Conservation (phyloP, 2,888 invertebrate genomes). For the Cerceris ruficornis region DNA sequence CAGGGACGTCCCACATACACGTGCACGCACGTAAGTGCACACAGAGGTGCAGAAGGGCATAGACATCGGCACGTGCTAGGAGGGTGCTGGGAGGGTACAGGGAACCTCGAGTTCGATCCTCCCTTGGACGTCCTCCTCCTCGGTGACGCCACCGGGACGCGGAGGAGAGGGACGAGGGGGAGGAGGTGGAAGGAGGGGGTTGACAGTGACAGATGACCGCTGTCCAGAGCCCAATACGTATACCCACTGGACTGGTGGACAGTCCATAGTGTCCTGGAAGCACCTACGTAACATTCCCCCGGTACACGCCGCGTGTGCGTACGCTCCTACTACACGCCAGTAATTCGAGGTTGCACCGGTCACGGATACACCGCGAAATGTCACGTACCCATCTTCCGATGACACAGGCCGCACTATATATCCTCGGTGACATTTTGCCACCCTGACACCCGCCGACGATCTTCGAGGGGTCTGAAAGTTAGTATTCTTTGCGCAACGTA, state of each 20-base stretch:
- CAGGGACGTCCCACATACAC: background rate
- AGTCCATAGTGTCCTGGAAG: slow-evolving; percentile 65
- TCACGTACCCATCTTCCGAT: slow-evolving; percentile 70
- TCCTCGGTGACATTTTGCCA: slow-evolving; percentile 63
- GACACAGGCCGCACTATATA: slow-evolving; percentile 64
- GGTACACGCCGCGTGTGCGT: slow-evolving; percentile 43
- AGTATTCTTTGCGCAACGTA: slow-evolving; percentile 49
- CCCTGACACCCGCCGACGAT: slow-evolving; percentile 11
- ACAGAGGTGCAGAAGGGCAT: slow-evolving; percentile 44
- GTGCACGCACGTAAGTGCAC: slow-evolving; percentile 37
- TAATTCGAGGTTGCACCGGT: slow-evolving; percentile 70
- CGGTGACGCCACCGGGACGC: slow-evolving; percentile 61
- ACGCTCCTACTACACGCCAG: slow-evolving; percentile 60
- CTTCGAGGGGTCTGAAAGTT: slow-evolving; percentile 48
- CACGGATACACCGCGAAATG: slow-evolving; percentile 72
- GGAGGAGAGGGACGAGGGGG: slow-evolving; percentile 56
- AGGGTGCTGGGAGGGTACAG: slow-evolving; percentile 55
- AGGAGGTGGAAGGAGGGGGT: slow-evolving; percentile 56
- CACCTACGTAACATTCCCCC: slow-evolving; percentile 69
- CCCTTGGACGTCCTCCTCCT: slow-evolving; percentile 67
- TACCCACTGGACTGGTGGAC: slow-evolving; percentile 63
- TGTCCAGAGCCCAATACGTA: slow-evolving; percentile 74
- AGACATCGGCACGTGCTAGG: slow-evolving; percentile 77
- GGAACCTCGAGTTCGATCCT: slow-evolving; percentile 69
- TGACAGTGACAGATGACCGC: slow-evolving; percentile 80